Percentiles rank a stretch among this genome's conserved stretches.
These are phyloP conservation scores for Philereme vetulata DNA, from an alignment of 2,888 invertebrate genomes.

Conservation along the genomic window DNA sequence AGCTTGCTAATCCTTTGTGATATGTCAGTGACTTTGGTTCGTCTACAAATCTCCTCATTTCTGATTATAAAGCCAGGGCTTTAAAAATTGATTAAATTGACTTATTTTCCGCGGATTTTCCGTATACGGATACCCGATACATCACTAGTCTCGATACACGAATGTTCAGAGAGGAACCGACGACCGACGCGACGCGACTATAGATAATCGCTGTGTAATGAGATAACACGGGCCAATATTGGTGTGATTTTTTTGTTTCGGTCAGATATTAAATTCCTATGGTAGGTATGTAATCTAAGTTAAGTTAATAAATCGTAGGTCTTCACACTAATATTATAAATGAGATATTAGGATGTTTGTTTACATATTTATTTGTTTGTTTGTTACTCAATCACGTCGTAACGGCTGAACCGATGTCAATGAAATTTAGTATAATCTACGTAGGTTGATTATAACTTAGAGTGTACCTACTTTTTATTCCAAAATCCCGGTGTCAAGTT, in stretches of 20 bases:
- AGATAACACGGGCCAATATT: conserved; percentile 31
- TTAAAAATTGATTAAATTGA: no score
- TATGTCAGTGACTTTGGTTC: no score
- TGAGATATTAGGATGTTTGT: background rate
- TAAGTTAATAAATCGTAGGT: no score
- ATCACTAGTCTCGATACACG: conserved; percentile 14
- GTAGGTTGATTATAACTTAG: background rate
- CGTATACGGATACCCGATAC: conserved; percentile 1
- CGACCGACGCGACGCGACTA: conserved; percentile 8
- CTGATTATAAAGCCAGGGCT: no score
- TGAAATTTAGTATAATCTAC: background rate
- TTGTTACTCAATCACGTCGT: no score
- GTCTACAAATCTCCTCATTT: no score
- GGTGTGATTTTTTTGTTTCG: conserved; percentile 33
- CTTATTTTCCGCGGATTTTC: background rate
- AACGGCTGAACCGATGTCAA: no score
- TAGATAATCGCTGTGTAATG: conserved; percentile 30
- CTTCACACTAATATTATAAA: background rate
- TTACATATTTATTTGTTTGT: no score
- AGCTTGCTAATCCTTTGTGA: no score
- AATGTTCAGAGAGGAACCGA: conserved; percentile 21
- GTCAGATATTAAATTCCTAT: conserved; percentile 24
- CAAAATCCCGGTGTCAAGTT: no score
- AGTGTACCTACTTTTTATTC: no score
- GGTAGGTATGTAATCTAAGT: conserved; percentile 1